phyloP scores from a whole-genome alignment of 2,888 invertebrate genomes.

The Saturnia japonica region DNA sequence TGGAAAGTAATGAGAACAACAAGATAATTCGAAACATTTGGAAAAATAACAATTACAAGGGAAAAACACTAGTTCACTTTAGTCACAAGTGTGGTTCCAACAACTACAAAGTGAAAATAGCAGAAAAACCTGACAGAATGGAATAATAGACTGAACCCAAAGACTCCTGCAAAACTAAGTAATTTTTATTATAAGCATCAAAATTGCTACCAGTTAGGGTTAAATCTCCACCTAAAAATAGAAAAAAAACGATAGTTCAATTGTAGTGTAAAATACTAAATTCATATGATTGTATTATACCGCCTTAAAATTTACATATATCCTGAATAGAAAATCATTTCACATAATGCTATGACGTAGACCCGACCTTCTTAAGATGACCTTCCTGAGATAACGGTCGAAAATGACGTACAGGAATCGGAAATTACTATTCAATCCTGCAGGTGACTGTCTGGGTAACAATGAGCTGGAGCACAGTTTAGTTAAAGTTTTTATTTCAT shows the following conservation, averaged over 20 bases:
- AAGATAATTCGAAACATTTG: background rate
- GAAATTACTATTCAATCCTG: background rate
- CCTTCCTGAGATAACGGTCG: conserved; percentile 5
- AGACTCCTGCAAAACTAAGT: background rate
- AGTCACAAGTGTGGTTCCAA: too few species aligned
- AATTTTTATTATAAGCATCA: background rate
- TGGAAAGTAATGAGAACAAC: background rate
- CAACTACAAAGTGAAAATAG: background rate
- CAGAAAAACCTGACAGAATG: background rate
- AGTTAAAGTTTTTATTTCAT: background rate
- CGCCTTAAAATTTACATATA: background rate
- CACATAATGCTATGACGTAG: conserved; percentile 6
- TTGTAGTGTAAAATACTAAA: background rate
- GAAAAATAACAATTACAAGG: background rate
- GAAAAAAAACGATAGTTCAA: background rate
- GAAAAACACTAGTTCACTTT: too few species aligned
- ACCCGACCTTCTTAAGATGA: conserved; percentile 7
- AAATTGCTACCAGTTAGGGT: background rate
- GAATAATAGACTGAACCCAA: background rate
- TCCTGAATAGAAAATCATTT: background rate
- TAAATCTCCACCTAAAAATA: background rate
- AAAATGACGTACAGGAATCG: conserved; percentile 8
- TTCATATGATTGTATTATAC: background rate
- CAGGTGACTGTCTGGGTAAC: background rate
- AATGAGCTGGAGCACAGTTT: background rate